These are phyloP conservation scores for Gortyna flavago DNA, from an alignment of 2,888 invertebrate genomes.

Conservation along the genomic window DNA sequence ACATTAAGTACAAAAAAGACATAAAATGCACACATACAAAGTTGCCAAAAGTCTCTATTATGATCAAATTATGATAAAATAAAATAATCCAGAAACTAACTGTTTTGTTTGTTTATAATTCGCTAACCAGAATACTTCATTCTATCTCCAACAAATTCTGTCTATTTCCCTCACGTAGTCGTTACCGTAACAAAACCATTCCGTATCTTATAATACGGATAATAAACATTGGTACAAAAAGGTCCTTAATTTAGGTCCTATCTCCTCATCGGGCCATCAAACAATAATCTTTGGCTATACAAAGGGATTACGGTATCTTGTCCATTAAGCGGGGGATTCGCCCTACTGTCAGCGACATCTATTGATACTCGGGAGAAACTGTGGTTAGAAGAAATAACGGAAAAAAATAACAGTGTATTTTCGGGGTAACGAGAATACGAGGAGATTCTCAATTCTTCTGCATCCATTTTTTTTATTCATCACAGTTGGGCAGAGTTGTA, in stretches of 20 bases:
- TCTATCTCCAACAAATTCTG: neutral
- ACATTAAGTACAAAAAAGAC: neutral
- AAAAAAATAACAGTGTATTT: neutral
- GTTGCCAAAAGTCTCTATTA: neutral
- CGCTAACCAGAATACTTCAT: neutral
- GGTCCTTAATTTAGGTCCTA: conserved; percentile 64
- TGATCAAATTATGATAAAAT: neutral
- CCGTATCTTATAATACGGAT: conserved; percentile 29
- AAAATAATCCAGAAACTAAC: neutral
- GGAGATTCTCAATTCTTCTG: neutral
- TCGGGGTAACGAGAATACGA: neutral
- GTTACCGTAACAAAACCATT: conserved; percentile 22
- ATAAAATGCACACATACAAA: neutral
- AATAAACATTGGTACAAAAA: conserved; percentile 53
- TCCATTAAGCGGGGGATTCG: conserved; percentile 73
- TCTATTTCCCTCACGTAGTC: neutral
- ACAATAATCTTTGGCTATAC: conserved; percentile 70
- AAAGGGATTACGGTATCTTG: conserved; percentile 72
- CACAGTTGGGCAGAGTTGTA: too few species aligned
- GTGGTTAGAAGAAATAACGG: conserved; percentile 15
- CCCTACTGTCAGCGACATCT: conserved; percentile 69
- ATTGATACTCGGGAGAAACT: conserved; percentile 54
- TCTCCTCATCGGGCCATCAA: conserved; percentile 72
- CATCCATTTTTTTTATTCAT: neutral
- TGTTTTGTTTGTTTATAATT: neutral